Evolutionary conservation across 2,797 vertebrate genomes (phyloP).

Genomic region (Sebastes baramenuke): DNA sequence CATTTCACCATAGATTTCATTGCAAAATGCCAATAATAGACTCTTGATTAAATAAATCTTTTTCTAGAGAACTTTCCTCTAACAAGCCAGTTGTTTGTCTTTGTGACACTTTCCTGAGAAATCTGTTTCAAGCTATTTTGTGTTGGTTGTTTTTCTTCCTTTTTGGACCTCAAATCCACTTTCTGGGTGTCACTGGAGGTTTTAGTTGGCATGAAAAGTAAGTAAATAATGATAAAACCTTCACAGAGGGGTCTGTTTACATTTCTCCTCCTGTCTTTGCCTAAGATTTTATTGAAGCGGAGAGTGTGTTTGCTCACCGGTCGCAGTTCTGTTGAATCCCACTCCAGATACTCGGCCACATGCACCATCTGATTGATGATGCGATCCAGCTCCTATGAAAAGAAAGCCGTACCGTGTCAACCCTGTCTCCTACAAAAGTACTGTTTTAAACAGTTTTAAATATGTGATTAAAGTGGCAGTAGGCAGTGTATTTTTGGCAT

Average conservation of each 20-base stretch:
- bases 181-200: neutral
- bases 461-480: too few species aligned
- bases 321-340: conserved; percentile 92
- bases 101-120: neutral
- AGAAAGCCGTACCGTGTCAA: neutral
- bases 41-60: neutral
- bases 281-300: neutral
- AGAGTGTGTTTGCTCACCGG: conserved; percentile 83
- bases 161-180: neutral
- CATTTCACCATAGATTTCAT: neutral
- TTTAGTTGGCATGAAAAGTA: neutral
- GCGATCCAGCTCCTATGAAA: conserved; percentile 88
- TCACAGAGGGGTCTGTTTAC: neutral
- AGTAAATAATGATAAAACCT: neutral
- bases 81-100: neutral
- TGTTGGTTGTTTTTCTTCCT: neutral
- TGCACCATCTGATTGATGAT: conserved; percentile 98
- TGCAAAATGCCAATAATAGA: neutral
- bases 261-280: neutral
- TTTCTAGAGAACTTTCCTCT: neutral
- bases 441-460: too few species aligned
- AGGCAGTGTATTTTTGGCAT: too few species aligned
- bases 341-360: conserved; percentile 93
- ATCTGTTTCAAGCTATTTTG: neutral
- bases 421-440: too few species aligned